Evolutionary conservation across 2,888 invertebrate species (phyloP), one percentile per base, ranked within the genome.

Genomic region (Caenorhabditis sinica): DNA sequence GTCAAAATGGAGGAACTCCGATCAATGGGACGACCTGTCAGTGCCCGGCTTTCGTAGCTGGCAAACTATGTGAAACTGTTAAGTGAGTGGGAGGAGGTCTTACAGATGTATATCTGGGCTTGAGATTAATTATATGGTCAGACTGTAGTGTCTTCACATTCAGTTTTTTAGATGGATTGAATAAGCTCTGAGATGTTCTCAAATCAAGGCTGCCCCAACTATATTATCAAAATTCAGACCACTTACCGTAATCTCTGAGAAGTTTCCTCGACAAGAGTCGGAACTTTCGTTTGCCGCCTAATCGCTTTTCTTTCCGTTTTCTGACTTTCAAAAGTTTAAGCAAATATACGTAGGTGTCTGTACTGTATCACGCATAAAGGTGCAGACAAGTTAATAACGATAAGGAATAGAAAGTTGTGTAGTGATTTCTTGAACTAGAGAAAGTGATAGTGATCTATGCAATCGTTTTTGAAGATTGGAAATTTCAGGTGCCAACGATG

Each of bases 401-500:
- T n/a, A 20, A 23, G 11, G 51, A 51, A 20, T 20, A n/a, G n/a
- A n/a, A n/a, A n/a, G n/a, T n/a, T n/a, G n/a, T 8, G 56, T 56
- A 23, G 13, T 53, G 15, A 58, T 58, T 58, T 58, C 23, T 63
- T 23, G 33, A n/a, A 6, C 15, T 30, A 30, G 15, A 33, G 8
- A 33, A 33, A 33, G 33, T 33, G 33, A 33, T 33, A 33, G 33
- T 6, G 58, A 43, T 23, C 23, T 13, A n/a, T 45, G 45, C 5
- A 45, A 6, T 13, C 17, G 17, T 17, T 45, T 15, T 45, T n/a
- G 2, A 2, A 45, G n/a, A 45, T n/a, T 15, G 17, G 45, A 45
- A 45, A 49, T 72, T 72, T 20, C 40, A 85, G 85, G 28, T 86
- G 86, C 53, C 86, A 86, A 40, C 56, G 86, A 58, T 81, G 58